Conservation (phyloP, 1,140 invertebrate species). For the Drosophila pachea region DNA sequence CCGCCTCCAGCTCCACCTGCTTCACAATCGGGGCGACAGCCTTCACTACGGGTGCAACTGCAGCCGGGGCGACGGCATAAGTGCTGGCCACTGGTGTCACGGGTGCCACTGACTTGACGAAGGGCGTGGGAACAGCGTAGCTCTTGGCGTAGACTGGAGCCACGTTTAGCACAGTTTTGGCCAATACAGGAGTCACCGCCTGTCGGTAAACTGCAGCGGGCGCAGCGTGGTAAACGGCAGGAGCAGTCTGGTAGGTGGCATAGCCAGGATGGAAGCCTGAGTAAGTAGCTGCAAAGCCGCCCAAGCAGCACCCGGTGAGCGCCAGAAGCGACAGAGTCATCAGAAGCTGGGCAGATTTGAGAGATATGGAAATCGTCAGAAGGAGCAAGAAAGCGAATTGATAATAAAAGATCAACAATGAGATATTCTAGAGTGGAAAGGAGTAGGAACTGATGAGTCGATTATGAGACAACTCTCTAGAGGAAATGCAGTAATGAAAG, state of each 20-base stretch:
- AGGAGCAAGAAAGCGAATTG: background rate
- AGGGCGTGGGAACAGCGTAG: constrained; percentile 45
- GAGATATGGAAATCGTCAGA: no score
- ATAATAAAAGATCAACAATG: background rate
- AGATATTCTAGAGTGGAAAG: no score
- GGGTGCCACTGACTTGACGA: constrained; percentile 47
- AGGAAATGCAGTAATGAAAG: no score
- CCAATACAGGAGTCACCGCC: constrained; percentile 37
- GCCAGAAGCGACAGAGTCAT: constrained; percentile 54
- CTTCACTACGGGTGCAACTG: constrained; percentile 35
- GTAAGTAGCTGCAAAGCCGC: constrained; percentile 70
- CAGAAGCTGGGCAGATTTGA: no score
- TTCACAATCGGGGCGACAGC: constrained; percentile 53
- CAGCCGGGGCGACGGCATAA: constrained; percentile 31
- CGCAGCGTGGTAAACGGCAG: constrained; percentile 59
- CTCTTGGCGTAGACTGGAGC: constrained; percentile 55
- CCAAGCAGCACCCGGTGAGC: constrained; percentile 47
- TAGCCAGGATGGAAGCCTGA: constrained; percentile 60
- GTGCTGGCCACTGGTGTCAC: constrained; percentile 11
- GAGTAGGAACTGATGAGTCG: no score
- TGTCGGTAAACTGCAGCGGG: constrained; percentile 59
- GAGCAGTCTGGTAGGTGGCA: constrained; percentile 55
- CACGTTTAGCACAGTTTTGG: constrained; percentile 45
- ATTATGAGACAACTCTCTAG: no score
- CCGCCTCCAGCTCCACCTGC: constrained; percentile 61